Conservation (phyloP, 2,113 vertebrate species). For the Tragelaphus buxtoni region DNA sequence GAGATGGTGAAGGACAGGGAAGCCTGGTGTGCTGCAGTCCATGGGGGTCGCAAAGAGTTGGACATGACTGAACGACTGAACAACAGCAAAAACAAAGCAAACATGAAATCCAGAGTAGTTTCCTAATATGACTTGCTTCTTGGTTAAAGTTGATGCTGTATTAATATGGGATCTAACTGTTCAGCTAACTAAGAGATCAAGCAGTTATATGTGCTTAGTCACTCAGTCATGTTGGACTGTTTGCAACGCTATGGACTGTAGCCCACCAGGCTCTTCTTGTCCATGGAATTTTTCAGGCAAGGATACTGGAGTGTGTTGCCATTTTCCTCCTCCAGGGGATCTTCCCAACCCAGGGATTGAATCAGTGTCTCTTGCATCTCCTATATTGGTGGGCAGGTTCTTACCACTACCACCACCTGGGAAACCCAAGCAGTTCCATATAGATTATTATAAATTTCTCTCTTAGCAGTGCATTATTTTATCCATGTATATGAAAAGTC, state of each 20-base stretch:
- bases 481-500: background rate
- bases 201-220: background rate
- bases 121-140: background rate
- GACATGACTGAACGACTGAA: background rate
- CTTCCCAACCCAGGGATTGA: background rate
- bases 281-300: background rate
- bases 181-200: background rate
- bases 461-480: background rate
- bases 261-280: background rate
- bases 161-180: background rate
- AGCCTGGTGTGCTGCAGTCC: background rate
- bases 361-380: background rate
- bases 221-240: background rate
- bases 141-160: background rate
- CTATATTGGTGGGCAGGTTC: background rate
- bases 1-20: background rate
- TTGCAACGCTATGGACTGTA: background rate
- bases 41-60: fast-evolving
- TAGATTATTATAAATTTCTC: background rate
- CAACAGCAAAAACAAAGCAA: background rate
- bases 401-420: background rate
- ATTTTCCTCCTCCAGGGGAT: background rate
- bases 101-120: background rate
- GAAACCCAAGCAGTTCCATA: background rate
- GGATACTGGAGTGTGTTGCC: background rate